Evolutionary conservation across 2,113 vertebrate genomes (phyloP).

Genomic region (Mormoops blainvillei): DNA sequence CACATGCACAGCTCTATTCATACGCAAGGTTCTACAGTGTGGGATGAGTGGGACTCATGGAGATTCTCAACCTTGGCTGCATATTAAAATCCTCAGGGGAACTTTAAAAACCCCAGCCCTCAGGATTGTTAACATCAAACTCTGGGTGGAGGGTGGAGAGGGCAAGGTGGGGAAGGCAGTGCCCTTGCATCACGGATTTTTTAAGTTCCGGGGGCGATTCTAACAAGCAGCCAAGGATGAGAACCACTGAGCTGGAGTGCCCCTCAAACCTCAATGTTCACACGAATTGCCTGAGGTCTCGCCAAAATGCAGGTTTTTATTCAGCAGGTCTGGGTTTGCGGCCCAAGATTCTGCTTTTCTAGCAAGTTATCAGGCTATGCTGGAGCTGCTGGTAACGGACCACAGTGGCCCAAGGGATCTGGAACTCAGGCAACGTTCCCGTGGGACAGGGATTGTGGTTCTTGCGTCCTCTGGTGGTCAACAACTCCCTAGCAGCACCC

Average conservation of each 20-base stretch:
- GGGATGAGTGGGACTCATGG: neutral
- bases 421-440: accelerated
- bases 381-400: accelerated
- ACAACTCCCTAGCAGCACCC: neutral
- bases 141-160: too few relatives aligned
- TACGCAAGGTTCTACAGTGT: neutral
- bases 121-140: neutral
- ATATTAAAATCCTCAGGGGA: neutral
- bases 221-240: neutral
- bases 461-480: conserved; percentile 37
- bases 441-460: accelerated
- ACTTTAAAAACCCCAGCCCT: neutral
- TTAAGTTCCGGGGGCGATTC: neutral
- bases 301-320: neutral
- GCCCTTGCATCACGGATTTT: neutral
- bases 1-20: accelerated
- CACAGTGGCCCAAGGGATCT: neutral
- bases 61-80: neutral
- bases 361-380: neutral
- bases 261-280: neutral
- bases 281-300: neutral
- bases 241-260: too few relatives aligned
- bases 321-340: neutral
- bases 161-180: neutral
- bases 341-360: neutral